Evolutionary conservation across 2,888 invertebrate species (phyloP).

Genomic region (Eustalomyia histrio): DNA sequence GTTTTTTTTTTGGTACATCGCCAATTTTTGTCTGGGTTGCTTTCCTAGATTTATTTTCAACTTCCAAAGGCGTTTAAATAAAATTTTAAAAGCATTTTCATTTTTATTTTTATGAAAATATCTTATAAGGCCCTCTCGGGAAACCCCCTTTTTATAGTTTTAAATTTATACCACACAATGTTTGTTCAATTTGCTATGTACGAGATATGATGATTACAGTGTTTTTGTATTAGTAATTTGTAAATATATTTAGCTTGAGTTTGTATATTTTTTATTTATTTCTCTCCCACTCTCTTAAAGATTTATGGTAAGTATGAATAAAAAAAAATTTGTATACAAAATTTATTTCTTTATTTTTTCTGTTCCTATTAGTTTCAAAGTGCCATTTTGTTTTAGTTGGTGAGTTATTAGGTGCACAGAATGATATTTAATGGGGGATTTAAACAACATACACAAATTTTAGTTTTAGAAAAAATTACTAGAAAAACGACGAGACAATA

Average conservation of each 20-base stretch:
- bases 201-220: neutral
- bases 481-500: constrained; percentile 15
- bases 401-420: constrained; percentile 65
- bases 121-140: neutral
- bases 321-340: neutral
- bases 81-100: too few relatives aligned
- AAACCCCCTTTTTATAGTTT: neutral
- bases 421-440: constrained; percentile 57
- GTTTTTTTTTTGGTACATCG: too few relatives aligned
- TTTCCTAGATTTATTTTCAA: too few relatives aligned
- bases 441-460: constrained; percentile 38
- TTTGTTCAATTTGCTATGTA: too few relatives aligned
- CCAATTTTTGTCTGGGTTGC: too few relatives aligned
- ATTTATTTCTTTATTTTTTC: neutral
- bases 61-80: too few relatives aligned
- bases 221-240: neutral
- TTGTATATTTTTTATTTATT: neutral
- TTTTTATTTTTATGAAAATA: too few relatives aligned
- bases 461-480: constrained; percentile 1
- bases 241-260: constrained; percentile 4
- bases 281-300: constrained; percentile 56
- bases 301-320: constrained; percentile 31
- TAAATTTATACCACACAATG: neutral
- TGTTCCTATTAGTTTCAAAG: constrained; percentile 48
- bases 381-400: constrained; percentile 64